phyloP scores from a whole-genome alignment of 2,113 vertebrate species.

The Anthoscopus minutus region DNA sequence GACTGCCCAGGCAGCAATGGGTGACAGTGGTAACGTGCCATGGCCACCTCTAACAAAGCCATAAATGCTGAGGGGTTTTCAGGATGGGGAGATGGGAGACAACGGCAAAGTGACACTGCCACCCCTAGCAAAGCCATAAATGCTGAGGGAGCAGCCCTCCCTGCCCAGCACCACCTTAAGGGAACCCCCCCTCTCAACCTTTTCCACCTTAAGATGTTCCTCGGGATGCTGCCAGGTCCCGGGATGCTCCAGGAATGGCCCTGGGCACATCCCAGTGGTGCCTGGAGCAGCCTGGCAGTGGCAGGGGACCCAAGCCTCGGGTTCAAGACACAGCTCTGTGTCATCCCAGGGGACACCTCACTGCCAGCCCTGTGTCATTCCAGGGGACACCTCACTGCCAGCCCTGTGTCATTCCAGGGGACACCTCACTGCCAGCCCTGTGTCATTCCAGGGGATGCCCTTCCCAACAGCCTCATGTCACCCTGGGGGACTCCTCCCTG shows the following conservation, averaged over 20 bases:
- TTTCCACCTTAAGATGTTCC: constrained; percentile 28
- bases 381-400: not conserved
- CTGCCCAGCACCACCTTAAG: not conserved
- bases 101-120: not conserved
- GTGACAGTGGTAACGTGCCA: not conserved
- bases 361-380: rapidly evolving
- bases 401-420: rapidly evolving
- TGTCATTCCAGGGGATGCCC: not conserved
- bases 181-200: not conserved
- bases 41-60: not conserved
- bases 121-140: not conserved
- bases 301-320: not conserved
- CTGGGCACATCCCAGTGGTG: not conserved
- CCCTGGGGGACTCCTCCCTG: rapidly evolving
- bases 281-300: constrained; percentile 38
- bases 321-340: not conserved
- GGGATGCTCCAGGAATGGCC: not conserved
- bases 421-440: rapidly evolving
- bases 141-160: not conserved
- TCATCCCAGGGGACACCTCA: rapidly evolving
- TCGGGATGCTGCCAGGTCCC: not conserved
- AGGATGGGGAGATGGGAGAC: not conserved
- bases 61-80: not conserved
- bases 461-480: rapidly evolving
- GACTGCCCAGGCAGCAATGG: not conserved